These are phyloP conservation scores for Microdon myrmicae DNA, from an alignment of 2,888 invertebrate species.

Conservation along the genomic window DNA sequence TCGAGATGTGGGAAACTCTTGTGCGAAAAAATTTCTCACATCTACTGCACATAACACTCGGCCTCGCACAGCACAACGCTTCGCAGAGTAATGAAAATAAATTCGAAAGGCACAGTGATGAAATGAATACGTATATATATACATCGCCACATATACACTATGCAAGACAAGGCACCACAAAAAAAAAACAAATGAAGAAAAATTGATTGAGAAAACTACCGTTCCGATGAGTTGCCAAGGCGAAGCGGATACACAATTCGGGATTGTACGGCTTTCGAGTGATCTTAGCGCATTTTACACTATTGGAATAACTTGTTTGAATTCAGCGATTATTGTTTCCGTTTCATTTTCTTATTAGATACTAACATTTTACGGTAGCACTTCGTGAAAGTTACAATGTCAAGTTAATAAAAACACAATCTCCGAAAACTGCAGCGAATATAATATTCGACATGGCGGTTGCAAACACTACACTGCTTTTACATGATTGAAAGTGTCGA, in stretches of 20 bases:
- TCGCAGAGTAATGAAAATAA: slow-evolving; percentile 31
- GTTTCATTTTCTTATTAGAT: slow-evolving; percentile 15
- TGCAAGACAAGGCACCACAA: slow-evolving; percentile 17
- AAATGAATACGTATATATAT: too few species aligned
- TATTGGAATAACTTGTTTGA: too few species aligned
- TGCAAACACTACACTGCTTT: slow-evolving; percentile 38
- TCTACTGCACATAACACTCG: slow-evolving; percentile 16
- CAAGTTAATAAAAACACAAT: slow-evolving; percentile 32
- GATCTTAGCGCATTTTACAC: slow-evolving; percentile 35
- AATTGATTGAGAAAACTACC: slow-evolving; percentile 48
- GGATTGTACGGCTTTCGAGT: too few species aligned
- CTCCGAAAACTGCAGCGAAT: slow-evolving; percentile 16
- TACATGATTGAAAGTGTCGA: slow-evolving; percentile 26
- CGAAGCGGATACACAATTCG: slow-evolving; percentile 33
- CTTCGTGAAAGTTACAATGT: slow-evolving; percentile 32
- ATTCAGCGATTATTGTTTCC: too few species aligned
- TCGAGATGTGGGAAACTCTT: slow-evolving; percentile 25
- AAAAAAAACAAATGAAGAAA: slow-evolving; percentile 21
- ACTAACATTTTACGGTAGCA: slow-evolving; percentile 41
- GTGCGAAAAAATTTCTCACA: slow-evolving; percentile 43
- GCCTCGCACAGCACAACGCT: slow-evolving; percentile 15
- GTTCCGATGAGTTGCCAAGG: slow-evolving; percentile 50
- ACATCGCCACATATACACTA: slow-evolving; percentile 23
- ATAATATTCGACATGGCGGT: slow-evolving; percentile 39
- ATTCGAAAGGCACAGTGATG: slow-evolving; percentile 45